Evolutionary conservation across 2,797 vertebrate species (phyloP).

Genomic region (Trachurus trachurus): DNA sequence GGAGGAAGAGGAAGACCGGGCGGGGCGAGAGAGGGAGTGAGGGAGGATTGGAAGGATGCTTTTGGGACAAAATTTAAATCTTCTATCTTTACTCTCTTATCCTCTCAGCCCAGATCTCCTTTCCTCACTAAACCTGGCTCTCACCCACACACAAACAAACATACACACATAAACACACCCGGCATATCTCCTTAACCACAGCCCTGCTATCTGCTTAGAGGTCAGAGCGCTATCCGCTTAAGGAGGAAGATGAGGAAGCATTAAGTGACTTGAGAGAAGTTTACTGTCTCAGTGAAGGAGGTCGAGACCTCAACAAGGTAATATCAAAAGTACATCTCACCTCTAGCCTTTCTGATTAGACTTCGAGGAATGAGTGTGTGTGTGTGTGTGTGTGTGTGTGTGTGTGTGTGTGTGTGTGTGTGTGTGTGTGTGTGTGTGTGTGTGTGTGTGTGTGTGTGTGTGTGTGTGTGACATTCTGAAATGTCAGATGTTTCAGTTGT

Average conservation of each 20-base stretch:
- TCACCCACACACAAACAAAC: slow-evolving; percentile 42
- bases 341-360: slow-evolving; percentile 16
- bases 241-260: slow-evolving; percentile 46
- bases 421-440: too few relatives aligned
- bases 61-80: neutral
- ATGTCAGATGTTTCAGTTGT: slow-evolving; percentile 9
- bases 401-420: too few relatives aligned
- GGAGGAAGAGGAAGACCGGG: too few relatives aligned
- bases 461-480: neutral
- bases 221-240: slow-evolving; percentile 38
- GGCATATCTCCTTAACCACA: slow-evolving; percentile 54
- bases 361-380: neutral
- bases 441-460: neutral
- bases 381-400: too few relatives aligned
- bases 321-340: slow-evolving; percentile 32
- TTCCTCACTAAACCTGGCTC: slow-evolving; percentile 21
- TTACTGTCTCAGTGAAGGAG: slow-evolving; percentile 49
- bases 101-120: slow-evolving; percentile 25
- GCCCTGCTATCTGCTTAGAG: slow-evolving; percentile 58
- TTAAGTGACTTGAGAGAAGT: slow-evolving; percentile 40
- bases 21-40: too few relatives aligned
- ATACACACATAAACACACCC: slow-evolving; percentile 38
- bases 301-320: slow-evolving; percentile 25
- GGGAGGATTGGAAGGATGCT: too few relatives aligned
- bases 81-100: slow-evolving; percentile 30